These are phyloP conservation scores for Gryon sp. DNA, from an alignment of 1,140 invertebrate genomes.

Conservation along the genomic window DNA sequence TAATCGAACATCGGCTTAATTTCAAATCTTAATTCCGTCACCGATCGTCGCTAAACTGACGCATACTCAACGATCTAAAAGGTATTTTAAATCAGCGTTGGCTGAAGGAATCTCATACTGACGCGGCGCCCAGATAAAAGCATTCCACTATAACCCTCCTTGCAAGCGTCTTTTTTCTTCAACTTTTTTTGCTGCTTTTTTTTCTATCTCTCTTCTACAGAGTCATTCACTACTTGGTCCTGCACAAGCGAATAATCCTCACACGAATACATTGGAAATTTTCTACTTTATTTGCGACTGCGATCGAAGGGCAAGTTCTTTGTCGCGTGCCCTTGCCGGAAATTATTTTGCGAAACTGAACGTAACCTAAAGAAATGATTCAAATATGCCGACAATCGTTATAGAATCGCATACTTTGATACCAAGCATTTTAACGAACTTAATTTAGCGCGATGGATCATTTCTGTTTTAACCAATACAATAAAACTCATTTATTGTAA, in stretches of 20 bases:
- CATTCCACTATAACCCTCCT: constrained; percentile 70
- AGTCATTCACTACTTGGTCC: constrained; percentile 57
- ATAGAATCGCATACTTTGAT: constrained; percentile 40
- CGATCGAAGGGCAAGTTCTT: constrained; percentile 51
- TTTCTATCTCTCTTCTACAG: constrained; percentile 49
- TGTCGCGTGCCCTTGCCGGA: constrained; percentile 51
- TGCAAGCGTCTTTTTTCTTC: constrained; percentile 28
- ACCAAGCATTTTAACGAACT: constrained; percentile 49
- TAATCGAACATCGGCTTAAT: constrained; percentile 34
- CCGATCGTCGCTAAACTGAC: constrained; percentile 10
- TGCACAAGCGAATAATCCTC: constrained; percentile 34
- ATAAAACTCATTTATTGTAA: too few species aligned
- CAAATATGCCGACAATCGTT: constrained; percentile 50
- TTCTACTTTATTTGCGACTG: constrained; percentile 59
- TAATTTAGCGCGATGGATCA: constrained; percentile 28
- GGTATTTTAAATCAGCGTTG: constrained; percentile 78
- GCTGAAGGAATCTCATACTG: constrained; percentile 78
- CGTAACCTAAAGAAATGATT: constrained; percentile 39
- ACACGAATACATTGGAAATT: constrained; percentile 54
- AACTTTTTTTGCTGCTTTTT: constrained; percentile 5
- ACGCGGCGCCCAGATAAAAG: constrained; percentile 76
- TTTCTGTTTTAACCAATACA: too few species aligned
- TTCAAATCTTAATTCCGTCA: constrained; percentile 67
- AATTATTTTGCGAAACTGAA: constrained; percentile 48
- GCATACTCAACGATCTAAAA: constrained; percentile 69